Evolutionary conservation across 2,888 invertebrate species (phyloP).

Genomic region (Aproaerema taeniolella): DNA sequence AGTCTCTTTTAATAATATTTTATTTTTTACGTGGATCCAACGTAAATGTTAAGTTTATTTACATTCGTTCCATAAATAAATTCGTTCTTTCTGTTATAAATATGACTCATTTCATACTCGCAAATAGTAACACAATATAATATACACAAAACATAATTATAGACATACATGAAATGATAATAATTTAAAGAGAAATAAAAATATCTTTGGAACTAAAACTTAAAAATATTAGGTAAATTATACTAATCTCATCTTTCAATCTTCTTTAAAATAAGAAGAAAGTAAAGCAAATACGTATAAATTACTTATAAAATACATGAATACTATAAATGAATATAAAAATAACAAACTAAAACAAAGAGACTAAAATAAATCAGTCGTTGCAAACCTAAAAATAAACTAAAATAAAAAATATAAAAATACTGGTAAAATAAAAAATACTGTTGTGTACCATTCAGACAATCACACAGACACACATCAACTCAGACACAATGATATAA

Average conservation of each 20-base stretch:
- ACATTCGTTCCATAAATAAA: constrained; percentile 29
- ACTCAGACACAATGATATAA: constrained; percentile 3
- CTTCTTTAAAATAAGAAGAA: constrained; percentile 20
- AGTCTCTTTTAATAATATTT: no score
- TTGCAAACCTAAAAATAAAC: constrained; percentile 15
- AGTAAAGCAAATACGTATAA: constrained; percentile 15
- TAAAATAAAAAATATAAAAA: constrained; percentile 16
- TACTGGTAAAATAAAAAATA: constrained; percentile 18
- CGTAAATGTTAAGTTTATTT: constrained; percentile 37
- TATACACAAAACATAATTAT: constrained; percentile 28
- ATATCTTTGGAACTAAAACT: constrained; percentile 67
- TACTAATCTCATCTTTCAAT: constrained; percentile 8
- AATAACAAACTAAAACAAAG: constrained; percentile 23
- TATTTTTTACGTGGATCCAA: constrained; percentile 46
- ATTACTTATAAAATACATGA: constrained; percentile 11
- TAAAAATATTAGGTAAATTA: constrained; percentile 44
- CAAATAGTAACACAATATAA: constrained; percentile 26
- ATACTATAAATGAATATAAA: constrained; percentile 20
- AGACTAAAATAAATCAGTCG: constrained; percentile 20
- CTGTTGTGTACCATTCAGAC: constrained; percentile 16
- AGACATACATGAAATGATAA: constrained; percentile 31
- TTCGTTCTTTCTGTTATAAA: constrained; percentile 39
- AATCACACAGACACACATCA: constrained; percentile 9
- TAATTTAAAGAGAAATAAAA: constrained; percentile 33
- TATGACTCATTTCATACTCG: constrained; percentile 53